Evolutionary conservation across 1,140 invertebrate genomes (phyloP).

Genomic region (Platyscapa corneri): DNA sequence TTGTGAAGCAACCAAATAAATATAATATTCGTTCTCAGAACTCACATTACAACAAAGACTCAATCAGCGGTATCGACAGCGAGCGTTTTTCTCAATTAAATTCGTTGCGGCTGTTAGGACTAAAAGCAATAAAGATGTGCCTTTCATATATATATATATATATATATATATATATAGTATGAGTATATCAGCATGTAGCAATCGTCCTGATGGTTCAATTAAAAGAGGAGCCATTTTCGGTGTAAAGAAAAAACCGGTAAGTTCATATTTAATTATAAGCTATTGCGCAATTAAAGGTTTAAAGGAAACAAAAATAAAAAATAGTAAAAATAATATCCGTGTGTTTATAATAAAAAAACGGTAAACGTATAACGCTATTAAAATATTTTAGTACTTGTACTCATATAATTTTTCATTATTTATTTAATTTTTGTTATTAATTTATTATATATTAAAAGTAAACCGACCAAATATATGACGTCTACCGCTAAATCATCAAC

Average conservation of each 20-base stretch:
- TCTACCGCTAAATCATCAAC: too few relatives aligned
- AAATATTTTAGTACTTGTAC: too few relatives aligned
- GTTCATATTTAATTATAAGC: neutral
- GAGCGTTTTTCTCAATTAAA: slow-evolving; percentile 32
- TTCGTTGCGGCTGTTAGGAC: neutral
- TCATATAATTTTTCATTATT: too few relatives aligned
- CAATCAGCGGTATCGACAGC: neutral
- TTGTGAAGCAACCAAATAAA: neutral
- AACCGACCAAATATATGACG: too few relatives aligned
- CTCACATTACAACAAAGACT: neutral
- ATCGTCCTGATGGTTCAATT: slow-evolving; percentile 23
- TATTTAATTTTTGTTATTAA: too few relatives aligned
- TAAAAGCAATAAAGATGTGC: neutral
- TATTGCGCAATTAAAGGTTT: neutral
- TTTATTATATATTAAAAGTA: too few relatives aligned
- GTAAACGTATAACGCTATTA: too few relatives aligned
- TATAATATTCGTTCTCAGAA: neutral
- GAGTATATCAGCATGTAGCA: neutral
- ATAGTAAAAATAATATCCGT: too few relatives aligned
- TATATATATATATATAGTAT: neutral
- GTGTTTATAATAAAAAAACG: too few relatives aligned
- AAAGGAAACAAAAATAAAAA: too few relatives aligned
- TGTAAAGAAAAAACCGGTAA: neutral
- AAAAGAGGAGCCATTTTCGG: neutral
- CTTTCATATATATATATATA: neutral